Percentiles rank a stretch among this genome's conserved stretches.
Evolutionary conservation across 2,888 invertebrate genomes (phyloP).

Genomic region (Chloromyia formosa): DNA sequence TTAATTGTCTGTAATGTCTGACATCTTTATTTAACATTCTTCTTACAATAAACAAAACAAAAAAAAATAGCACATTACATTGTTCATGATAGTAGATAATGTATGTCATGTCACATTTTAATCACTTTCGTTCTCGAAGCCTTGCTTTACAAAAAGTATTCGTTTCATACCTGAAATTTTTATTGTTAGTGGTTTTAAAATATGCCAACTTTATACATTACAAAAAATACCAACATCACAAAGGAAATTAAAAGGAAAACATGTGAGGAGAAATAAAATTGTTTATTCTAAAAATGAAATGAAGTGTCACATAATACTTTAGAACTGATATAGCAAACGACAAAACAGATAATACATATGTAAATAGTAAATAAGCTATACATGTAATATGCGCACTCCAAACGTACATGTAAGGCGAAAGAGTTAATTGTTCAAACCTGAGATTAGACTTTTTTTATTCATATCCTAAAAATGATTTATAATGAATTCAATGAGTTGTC

Average conservation of each 20-base stretch:
- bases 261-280: neutral
- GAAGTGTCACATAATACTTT: conserved; percentile 20
- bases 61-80: no score
- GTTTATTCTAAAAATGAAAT: conserved; percentile 1
- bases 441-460: no score
- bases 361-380: no score
- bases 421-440: no score
- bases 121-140: neutral
- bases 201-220: neutral
- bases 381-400: no score
- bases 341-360: no score
- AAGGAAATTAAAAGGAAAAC: conserved; percentile 5
- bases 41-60: no score
- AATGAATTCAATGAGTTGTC: conserved; percentile 6
- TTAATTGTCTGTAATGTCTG: no score
- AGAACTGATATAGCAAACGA: conserved; percentile 14
- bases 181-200: neutral
- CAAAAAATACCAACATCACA: neutral
- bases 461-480: no score
- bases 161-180: conserved; percentile 30
- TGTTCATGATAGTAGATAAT: no score
- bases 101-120: neutral
- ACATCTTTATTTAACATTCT: no score
- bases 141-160: neutral
- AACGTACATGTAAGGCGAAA: no score